These are phyloP conservation scores for Galerucella calmariensis DNA, from an alignment of 2,888 invertebrate species.

Conservation along the genomic window DNA sequence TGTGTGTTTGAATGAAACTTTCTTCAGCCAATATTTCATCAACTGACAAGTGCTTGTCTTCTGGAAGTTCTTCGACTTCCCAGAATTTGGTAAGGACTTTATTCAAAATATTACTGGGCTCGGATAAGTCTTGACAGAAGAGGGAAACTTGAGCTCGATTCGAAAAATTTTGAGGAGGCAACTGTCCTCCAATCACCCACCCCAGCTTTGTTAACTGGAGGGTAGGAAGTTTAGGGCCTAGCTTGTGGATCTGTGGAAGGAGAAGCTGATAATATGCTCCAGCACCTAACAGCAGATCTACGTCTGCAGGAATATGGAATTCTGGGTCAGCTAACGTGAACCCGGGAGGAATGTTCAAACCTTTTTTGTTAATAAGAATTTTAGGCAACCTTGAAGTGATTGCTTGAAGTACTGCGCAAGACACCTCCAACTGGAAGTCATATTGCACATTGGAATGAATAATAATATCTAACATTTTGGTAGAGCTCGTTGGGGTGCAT, in stretches of 20 bases:
- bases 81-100: not conserved
- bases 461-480: conserved; percentile 18
- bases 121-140: not conserved
- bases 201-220: not conserved
- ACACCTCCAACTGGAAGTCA: no score
- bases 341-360: no score
- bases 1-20: conserved; percentile 2
- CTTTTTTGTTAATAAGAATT: no score
- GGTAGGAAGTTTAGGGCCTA: conserved; percentile 11
- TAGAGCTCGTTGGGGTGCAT: conserved; percentile 10
- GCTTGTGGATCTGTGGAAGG: not conserved
- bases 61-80: not conserved
- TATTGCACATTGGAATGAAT: conserved; percentile 3
- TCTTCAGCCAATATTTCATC: not conserved
- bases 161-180: no score
- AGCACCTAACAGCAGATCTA: no score
- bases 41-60: not conserved
- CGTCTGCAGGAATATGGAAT: no score
- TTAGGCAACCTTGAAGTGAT: no score
- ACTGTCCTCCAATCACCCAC: no score
- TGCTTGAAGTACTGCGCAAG: no score
- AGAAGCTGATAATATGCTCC: not conserved
- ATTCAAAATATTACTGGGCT: not conserved
- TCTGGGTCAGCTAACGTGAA: no score
- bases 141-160: not conserved